A percentile compares a stretch with the other conserved stretches of the same genome.
phyloP scores from a whole-genome alignment of 2,113 vertebrate species.

The Equus quagga region DNA sequence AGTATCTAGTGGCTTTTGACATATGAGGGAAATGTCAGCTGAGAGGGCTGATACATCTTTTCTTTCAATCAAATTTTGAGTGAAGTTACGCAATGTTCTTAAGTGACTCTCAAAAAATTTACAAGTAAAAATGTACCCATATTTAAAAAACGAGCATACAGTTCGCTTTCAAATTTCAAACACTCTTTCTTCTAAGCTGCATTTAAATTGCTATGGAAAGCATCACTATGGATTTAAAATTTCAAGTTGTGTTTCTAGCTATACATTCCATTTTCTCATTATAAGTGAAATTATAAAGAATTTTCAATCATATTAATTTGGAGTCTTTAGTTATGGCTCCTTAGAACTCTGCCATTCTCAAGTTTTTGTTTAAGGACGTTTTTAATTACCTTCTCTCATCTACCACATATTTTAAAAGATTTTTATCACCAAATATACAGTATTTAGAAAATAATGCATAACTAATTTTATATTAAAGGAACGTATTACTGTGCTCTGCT shows the following conservation, averaged over 20 bases:
- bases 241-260: not conserved
- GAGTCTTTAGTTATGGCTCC: not conserved
- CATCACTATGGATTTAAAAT: not conserved
- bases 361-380: not conserved
- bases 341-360: not conserved
- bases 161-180: not conserved
- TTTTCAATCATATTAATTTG: not conserved
- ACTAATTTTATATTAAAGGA: slow-evolving; percentile 26
- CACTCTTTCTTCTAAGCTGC: not conserved
- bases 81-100: not conserved
- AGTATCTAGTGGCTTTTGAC: not conserved
- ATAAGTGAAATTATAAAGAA: not conserved
- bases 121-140: not conserved
- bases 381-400: not conserved
- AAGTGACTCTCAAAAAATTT: not conserved
- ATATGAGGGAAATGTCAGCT: not conserved
- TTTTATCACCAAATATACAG: not conserved
- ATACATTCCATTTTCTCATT: not conserved
- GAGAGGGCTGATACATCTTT: not conserved
- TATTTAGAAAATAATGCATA: not conserved
- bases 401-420: not conserved
- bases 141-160: not conserved
- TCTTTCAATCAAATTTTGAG: slow-evolving; percentile 30
- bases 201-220: not conserved
- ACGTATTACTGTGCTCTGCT: not conserved